Percentiles rank a stretch among this genome's conserved stretches.
Evolutionary conservation across 2,113 vertebrate species (phyloP).

Genomic region (Rhinolophus sinicus): DNA sequence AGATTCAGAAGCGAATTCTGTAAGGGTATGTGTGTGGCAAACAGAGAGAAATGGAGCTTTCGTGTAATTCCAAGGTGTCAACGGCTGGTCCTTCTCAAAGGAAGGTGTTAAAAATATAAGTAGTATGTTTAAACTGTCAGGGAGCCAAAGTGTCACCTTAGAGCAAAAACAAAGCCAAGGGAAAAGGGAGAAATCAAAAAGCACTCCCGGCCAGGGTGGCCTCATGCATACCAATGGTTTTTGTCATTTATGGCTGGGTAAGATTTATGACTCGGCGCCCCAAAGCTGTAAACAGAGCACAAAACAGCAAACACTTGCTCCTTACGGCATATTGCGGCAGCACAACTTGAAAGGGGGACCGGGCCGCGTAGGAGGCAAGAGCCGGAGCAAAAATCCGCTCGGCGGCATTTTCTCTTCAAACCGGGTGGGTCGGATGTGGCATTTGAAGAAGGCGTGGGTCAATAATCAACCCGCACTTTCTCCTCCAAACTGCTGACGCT

Average conservation of each 20-base stretch:
- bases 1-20: conserved; percentile 27
- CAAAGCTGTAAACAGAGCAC: conserved; percentile 93
- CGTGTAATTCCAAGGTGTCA: conserved; percentile 77
- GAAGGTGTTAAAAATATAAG: conserved; percentile 88
- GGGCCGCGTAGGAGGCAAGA: conserved; percentile 93
- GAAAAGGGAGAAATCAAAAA: conserved; percentile 85
- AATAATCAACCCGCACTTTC: conserved; percentile 96
- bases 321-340: conserved; percentile 88
- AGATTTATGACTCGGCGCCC: conserved; percentile 94
- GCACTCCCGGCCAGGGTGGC: conserved; percentile 88
- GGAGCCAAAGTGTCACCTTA: conserved; percentile 88
- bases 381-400: conserved; percentile 88
- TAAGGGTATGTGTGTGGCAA: not conserved
- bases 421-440: conserved; percentile 84
- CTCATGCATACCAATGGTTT: conserved; percentile 94
- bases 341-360: conserved; percentile 88
- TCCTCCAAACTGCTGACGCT: conserved; percentile 93
- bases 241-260: conserved; percentile 92
- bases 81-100: conserved; percentile 81
- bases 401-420: conserved; percentile 90
- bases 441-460: conserved; percentile 90
- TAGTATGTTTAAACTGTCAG: conserved; percentile 83
- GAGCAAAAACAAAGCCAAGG: conserved; percentile 88
- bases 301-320: conserved; percentile 91
- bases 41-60: conserved; percentile 59